Evolutionary conservation across 2,113 vertebrate genomes (phyloP), one percentile per base, ranked within the genome.

Genomic region (Caranx ignobilis): DNA sequence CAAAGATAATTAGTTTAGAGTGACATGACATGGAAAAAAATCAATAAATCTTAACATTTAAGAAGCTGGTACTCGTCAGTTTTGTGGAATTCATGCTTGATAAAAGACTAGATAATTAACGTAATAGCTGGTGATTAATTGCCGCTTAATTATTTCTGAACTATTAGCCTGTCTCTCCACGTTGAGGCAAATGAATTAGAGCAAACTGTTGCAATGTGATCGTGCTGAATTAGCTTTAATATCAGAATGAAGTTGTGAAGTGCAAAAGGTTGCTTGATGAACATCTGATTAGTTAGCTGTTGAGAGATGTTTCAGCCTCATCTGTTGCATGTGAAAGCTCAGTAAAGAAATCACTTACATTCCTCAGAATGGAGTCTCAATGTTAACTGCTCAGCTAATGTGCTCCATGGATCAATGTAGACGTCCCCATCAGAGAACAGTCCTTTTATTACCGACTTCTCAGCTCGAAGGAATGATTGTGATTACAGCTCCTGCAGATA

Each of bases 321-420:
- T 72, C 39, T 34, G 34, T 47, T 35, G 26, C 66, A 16, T 70
- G 3, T 75, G 60, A 67, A 61, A 65, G 37, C 50, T 59, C 48
- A 1, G 2, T 75, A 16, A 65, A 60, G 26, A 32, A 68, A 73
- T 60, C 7, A 0, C 32, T 52, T 62, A 65, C 64, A 81, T 70
- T 60, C 39, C 39, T 82, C 43, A 39, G 21, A 43, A 64, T 69
- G 11, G 60, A 55, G 37, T 32, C 84, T 77, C 21, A 6, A n/a
- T 39, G 35, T 78, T 75, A 74, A 76, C 74, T 43, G 64, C 61
- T n/a, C 69, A 10, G 76, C 41, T 83, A 62, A 88, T 83, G 64
- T 82, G 43, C 79, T 74, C 43, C 43, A 80, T 77, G 69, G 70
- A 81, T 83, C 84, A 83, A 74, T 66, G 19, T 64, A 35, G 73